Conservation (phyloP, 2,888 invertebrate species). For the Mesoligia furuncula region DNA sequence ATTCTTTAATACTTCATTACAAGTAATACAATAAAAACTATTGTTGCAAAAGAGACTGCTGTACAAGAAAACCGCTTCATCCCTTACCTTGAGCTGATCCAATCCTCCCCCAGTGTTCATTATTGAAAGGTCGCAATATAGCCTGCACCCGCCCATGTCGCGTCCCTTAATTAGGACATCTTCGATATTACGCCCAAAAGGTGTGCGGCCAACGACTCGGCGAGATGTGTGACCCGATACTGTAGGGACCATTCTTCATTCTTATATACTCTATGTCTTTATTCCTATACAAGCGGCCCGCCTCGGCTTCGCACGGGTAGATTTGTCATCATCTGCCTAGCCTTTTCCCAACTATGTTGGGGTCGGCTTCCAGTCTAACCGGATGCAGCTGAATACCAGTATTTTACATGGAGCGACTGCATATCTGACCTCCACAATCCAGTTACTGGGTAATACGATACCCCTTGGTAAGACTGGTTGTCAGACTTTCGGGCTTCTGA, state of each 20-base stretch:
- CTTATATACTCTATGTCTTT: not conserved
- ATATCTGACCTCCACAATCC: too few relatives aligned
- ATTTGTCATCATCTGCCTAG: too few relatives aligned
- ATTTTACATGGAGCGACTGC: too few relatives aligned
- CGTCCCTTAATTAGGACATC: slow-evolving; percentile 89
- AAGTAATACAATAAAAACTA: not conserved
- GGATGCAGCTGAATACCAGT: too few relatives aligned
- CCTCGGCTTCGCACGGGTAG: too few relatives aligned
- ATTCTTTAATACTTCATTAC: not conserved
- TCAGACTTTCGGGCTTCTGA: too few relatives aligned
- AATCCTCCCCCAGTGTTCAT: slow-evolving; percentile 84
- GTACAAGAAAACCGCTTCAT: slow-evolving; percentile 47
- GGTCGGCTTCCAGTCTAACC: too few relatives aligned
- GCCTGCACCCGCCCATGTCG: slow-evolving; percentile 79
- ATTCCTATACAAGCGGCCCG: too few relatives aligned
- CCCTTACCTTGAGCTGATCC: slow-evolving; percentile 50
- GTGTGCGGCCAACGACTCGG: slow-evolving; percentile 78
- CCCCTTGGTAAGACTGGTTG: too few relatives aligned
- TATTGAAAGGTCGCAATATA: slow-evolving; percentile 89
- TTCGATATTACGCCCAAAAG: slow-evolving; percentile 87
- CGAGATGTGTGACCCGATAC: slow-evolving; percentile 66
- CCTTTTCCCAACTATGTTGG: too few relatives aligned
- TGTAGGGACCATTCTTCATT: slow-evolving; percentile 58
- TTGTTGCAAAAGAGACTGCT: not conserved
- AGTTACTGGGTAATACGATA: too few relatives aligned